A percentile compares a stretch with the other conserved stretches of the same genome.
Conservation (phyloP, 2,797 vertebrate species). For the Chaenodraco wilsoni region DNA sequence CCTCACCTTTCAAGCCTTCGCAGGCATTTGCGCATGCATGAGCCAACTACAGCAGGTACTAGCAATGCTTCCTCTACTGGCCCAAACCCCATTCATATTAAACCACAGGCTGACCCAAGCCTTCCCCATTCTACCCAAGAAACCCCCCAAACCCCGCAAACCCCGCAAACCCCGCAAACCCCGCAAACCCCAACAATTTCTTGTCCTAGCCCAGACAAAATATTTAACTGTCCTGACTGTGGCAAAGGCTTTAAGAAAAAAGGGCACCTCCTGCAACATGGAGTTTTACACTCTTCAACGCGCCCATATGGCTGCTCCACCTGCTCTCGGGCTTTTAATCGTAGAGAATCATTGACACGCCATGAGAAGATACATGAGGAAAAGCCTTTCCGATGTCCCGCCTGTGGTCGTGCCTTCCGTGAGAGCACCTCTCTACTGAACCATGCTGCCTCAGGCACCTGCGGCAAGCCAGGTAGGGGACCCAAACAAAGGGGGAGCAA, state of each 20-base stretch:
- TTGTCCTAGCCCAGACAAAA: conserved; percentile 87
- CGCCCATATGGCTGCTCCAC: conserved; percentile 92
- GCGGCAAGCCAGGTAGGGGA: conserved; percentile 88
- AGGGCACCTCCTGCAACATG: conserved; percentile 94
- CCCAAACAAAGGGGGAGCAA: conserved; percentile 83
- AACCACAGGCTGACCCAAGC: conserved; percentile 82
- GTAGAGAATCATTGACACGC: conserved; percentile 94
- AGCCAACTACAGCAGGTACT: conserved; percentile 87
- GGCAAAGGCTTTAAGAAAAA: conserved; percentile 96
- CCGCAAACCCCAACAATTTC: conserved; percentile 72
- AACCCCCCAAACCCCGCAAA: conserved; percentile 68
- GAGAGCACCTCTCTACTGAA: conserved; percentile 89
- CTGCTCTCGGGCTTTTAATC: conserved; percentile 94
- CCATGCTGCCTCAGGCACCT: conserved; percentile 89
- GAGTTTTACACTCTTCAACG: conserved; percentile 92
- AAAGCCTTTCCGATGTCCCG: conserved; percentile 91
- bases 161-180: conserved; percentile 40
- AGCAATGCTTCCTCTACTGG: conserved; percentile 80
- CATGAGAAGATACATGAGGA: conserved; percentile 96
- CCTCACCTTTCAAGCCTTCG: conserved; percentile 96
- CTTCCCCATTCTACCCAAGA: conserved; percentile 88
- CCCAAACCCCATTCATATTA: conserved; percentile 84
- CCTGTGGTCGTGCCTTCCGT: conserved; percentile 90
- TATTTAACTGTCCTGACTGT: conserved; percentile 92
- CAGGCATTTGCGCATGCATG: conserved; percentile 94